Percentiles rank a stretch among this genome's conserved stretches.
Evolutionary conservation across 53 echinoderm and acorn worm genomes (phyloP).

Genomic region (Holothuria scabra): DNA sequence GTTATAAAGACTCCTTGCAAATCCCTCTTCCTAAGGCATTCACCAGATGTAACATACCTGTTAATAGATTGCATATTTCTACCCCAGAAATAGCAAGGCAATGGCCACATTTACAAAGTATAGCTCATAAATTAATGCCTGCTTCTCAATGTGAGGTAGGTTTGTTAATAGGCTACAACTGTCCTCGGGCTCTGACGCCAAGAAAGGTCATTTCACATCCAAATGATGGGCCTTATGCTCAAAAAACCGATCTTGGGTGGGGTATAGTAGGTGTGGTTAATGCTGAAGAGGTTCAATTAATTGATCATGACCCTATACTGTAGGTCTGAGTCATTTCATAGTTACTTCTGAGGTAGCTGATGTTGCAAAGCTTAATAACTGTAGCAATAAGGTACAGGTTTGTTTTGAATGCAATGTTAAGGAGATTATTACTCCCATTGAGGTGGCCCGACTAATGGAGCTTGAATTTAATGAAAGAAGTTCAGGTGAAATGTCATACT

Average conservation of each 20-base stretch:
- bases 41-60: background rate
- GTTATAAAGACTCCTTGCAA: background rate
- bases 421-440: too few relatives aligned
- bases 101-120: background rate
- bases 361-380: background rate
- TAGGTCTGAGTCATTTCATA: constrained; percentile 10
- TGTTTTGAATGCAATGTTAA: too few relatives aligned
- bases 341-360: background rate
- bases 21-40: background rate
- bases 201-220: too few relatives aligned
- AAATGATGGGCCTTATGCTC: too few relatives aligned
- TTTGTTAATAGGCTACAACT: background rate
- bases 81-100: too few relatives aligned
- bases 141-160: background rate
- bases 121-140: too few relatives aligned
- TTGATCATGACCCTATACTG: too few relatives aligned
- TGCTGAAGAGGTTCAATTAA: background rate
- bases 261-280: too few relatives aligned
- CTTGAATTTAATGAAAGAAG: constrained; percentile 34
- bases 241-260: too few relatives aligned
- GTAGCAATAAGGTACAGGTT: background rate
- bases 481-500: background rate
- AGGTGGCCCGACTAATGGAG: too few relatives aligned
- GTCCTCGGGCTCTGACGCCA: too few relatives aligned
- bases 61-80: constrained; percentile 7